phyloP scores from a whole-genome alignment of 2,888 invertebrate species.

The Trissolcus japonicus region DNA sequence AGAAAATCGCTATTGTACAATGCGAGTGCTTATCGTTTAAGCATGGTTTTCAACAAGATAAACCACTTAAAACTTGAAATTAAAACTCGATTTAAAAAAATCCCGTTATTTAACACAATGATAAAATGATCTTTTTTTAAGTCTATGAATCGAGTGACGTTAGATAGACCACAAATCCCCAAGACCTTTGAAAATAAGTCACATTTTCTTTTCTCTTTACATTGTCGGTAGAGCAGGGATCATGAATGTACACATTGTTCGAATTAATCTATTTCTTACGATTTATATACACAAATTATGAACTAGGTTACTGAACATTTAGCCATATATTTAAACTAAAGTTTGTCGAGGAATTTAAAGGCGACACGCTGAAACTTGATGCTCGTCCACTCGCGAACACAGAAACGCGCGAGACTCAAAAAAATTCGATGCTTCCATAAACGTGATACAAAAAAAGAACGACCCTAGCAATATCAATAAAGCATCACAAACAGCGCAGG shows the following conservation, averaged over 20 bases:
- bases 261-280: slow-evolving; percentile 49
- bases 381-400: slow-evolving; percentile 41
- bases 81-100: neutral
- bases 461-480: slow-evolving; percentile 4
- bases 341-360: slow-evolving; percentile 39
- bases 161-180: slow-evolving; percentile 3
- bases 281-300: slow-evolving; percentile 55
- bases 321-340: slow-evolving; percentile 51
- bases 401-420: slow-evolving; percentile 25
- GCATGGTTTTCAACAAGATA: neutral
- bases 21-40: slow-evolving; percentile 27
- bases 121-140: neutral
- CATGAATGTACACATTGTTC: slow-evolving; percentile 46
- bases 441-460: slow-evolving; percentile 11
- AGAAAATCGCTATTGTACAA: slow-evolving; percentile 24
- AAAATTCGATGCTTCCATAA: slow-evolving; percentile 17
- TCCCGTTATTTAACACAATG: too few species aligned
- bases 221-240: slow-evolving; percentile 32
- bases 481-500: slow-evolving; percentile 10
- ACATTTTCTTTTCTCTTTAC: slow-evolving; percentile 9
- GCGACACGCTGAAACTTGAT: slow-evolving; percentile 42
- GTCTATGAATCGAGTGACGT: slow-evolving; percentile 8
- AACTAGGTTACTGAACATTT: slow-evolving; percentile 50
- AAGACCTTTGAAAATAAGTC: slow-evolving; percentile 15
- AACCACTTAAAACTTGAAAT: slow-evolving; percentile 2